Conservation (phyloP, 2,888 invertebrate genomes). For the Sicus ferrugineus region DNA sequence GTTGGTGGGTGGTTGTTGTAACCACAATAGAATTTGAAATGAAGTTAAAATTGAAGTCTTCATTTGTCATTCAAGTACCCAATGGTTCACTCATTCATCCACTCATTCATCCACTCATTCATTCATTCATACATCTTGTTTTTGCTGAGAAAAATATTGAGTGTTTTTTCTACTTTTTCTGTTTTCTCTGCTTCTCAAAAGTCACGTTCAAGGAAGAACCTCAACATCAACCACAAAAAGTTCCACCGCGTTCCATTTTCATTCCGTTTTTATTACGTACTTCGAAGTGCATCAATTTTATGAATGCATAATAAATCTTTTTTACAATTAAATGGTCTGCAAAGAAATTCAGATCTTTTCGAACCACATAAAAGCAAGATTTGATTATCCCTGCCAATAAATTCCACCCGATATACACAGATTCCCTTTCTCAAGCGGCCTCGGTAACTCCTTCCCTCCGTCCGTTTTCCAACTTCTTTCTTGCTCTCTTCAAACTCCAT, state of each 20-base stretch:
- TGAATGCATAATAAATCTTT: no score
- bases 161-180: neutral
- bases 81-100: slow-evolving; percentile 4
- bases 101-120: neutral
- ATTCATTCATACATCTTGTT: neutral
- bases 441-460: neutral
- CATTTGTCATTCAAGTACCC: slow-evolving; percentile 17
- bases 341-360: no score
- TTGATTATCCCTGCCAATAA: no score
- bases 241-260: neutral
- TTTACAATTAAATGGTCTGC: no score
- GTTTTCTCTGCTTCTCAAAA: neutral
- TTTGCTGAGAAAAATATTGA: neutral
- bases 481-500: no score
- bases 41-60: slow-evolving; percentile 23
- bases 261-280: no score
- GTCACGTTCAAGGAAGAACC: neutral
- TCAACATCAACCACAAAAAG: neutral
- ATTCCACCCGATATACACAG: no score
- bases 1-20: no score
- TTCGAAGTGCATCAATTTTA: no score
- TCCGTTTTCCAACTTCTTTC: neutral
- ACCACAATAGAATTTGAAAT: no score
- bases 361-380: no score
- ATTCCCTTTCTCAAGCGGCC: no score